Evolutionary conservation across 2,797 vertebrate species (phyloP), one percentile per base, ranked within the genome.

Genomic region (Heliangelus exortis): DNA sequence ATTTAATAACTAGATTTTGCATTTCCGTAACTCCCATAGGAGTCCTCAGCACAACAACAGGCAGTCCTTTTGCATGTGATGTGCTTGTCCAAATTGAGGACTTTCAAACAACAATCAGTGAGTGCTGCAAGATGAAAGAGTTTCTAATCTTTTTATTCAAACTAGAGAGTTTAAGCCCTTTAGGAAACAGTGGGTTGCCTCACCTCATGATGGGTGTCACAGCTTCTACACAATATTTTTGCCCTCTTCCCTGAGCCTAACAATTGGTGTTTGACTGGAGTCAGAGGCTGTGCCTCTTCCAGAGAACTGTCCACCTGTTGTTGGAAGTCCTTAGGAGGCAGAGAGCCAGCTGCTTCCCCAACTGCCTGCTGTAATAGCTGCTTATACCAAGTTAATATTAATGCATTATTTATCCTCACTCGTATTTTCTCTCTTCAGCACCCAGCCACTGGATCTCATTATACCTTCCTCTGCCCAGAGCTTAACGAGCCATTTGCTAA

Each of bases 11-110:
- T 75, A 23, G 36, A 63, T 61, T 88, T 84, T 66, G 5, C 31
- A 43, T 76, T 90, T 91, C n/a, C 62, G 2, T 67, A 51, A 55
- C 21, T 71, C 66, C 41, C 5, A 2, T 2, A 67, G 55, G 47
- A 69, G 33, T 41, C 1, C 19, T 87, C 23, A 28, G 25, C 19
- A 47, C 29, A 61, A 41, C 0, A 0, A 43, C 21, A 87, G 39
- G 15, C 55, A 53, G 61, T 19, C 47, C 61, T 80, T 61, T 25
- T 77, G 15, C 17, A 4, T 10, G 36, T 43, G 58, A 65, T 43
- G 19, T 1, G 1, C 6, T 1, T 58, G 16, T 51, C 58, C 58
- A 58, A 84, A 87, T 1, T 55, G 48, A 23, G 6, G 33, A 26
- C 10, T 86, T 93, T 51, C 39, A 79, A 62, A 65, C 66, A 80